Evolutionary conservation across 1,140 invertebrate genomes (phyloP), one percentile per base, ranked within the genome.

Genomic region (Cyphomyrmex costatus): DNA sequence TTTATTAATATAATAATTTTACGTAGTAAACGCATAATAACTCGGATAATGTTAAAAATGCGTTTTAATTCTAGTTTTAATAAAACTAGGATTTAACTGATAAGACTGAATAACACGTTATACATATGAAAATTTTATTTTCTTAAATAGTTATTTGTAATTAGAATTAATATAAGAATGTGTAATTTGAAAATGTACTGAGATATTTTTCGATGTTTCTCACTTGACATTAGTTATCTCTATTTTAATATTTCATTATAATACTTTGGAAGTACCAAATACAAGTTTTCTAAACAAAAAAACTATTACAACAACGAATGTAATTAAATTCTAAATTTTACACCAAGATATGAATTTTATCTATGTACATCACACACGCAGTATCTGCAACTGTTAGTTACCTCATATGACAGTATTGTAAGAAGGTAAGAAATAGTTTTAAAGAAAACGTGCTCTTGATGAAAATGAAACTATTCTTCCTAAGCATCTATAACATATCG

Each of bases 241-340:
- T 65, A n/a, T 27, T 76, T 76, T 76, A 77, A 46, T 78, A 46
- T 4, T 51, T 30, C 8, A 49, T 63, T n/a, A n/a, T n/a, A n/a
- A 14, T 14, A 16, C n/a, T 63, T 61, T 63, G 0, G 12, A 78
- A 33, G 36, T 63, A 24, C 6, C 42, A 30, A 78, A 58, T 0
- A 0, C 19, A 46, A 16, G 24, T 46, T n/a, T 19, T 76, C 42
- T 46, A n/a, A 61, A 27, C 10, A 42, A 27, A 36, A 42, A 19
- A 6, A 27, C n/a, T 30, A 60, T n/a, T 73, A 71, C 24, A 56
- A 33, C 14, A 2, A 21, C 3, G 19, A 27, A 16, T 27, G 10
- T 27, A 61, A 58, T 21, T 42, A 42, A 42, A 42, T 1, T 74
- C 7, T 8, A 58, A 42, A 42, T 77, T 42, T 46, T 61, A 77